Evolutionary conservation across 2,113 vertebrate genomes (phyloP).

Genomic region (Potamarius usumacintae): DNA sequence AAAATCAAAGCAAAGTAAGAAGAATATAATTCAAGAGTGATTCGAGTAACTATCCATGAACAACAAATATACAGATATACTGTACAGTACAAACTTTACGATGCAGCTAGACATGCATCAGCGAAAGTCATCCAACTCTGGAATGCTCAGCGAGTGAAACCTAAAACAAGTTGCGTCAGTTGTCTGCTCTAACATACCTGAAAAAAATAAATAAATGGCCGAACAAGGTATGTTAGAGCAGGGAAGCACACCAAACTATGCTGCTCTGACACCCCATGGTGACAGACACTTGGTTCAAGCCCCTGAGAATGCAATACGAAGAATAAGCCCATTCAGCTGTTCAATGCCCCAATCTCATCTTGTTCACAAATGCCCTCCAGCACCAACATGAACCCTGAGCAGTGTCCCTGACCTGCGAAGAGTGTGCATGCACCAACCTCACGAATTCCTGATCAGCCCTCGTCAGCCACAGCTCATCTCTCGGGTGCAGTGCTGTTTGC

Average conservation of each 20-base stretch:
- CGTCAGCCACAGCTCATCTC: constrained; percentile 7
- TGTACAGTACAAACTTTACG: neutral
- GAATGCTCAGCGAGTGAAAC: neutral
- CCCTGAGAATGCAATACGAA: constrained; percentile 14
- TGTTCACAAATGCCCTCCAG: constrained; percentile 26
- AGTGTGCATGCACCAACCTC: constrained; percentile 44
- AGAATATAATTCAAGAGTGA: neutral
- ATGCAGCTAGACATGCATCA: neutral
- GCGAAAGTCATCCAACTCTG: neutral
- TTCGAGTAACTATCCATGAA: neutral
- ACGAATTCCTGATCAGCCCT: constrained; percentile 9
- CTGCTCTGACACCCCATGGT: neutral
- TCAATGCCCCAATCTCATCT: constrained; percentile 22
- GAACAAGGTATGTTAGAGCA: neutral
- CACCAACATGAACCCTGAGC: neutral
- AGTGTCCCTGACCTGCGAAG: constrained; percentile 35
- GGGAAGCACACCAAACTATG: neutral
- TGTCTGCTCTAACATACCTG: neutral
- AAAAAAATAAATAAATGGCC: neutral
- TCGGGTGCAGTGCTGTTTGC: neutral
- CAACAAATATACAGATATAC: no score
- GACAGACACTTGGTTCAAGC: constrained; percentile 10
- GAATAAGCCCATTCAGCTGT: constrained; percentile 47
- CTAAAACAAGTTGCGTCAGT: neutral
- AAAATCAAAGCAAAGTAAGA: neutral